Percentiles rank a stretch among this genome's conserved stretches.
phyloP scores from a whole-genome alignment of 2,797 vertebrate species.

The Amblyraja radiata region DNA sequence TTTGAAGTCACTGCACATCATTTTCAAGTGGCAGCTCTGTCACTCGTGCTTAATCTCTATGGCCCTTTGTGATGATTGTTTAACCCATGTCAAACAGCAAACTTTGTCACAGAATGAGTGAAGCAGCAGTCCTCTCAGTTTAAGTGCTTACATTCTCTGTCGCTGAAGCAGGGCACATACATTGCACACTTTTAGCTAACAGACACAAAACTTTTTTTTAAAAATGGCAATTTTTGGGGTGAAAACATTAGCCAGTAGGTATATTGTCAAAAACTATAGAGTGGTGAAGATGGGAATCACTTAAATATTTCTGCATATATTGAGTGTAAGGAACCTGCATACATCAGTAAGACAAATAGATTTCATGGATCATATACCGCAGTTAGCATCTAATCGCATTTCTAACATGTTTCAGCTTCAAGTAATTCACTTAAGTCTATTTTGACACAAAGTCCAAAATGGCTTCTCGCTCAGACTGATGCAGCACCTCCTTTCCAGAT shows the following conservation, averaged over 20 bases:
- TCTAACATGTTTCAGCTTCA: slow-evolving; percentile 67
- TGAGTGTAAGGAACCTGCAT: slow-evolving; percentile 35
- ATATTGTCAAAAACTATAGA: slow-evolving; percentile 22
- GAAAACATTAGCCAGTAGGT: background rate
- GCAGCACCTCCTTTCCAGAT: slow-evolving; percentile 64
- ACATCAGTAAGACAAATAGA: slow-evolving; percentile 36
- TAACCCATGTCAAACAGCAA: background rate
- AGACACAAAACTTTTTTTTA: background rate
- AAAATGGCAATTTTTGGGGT: background rate
- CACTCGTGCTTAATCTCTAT: background rate
- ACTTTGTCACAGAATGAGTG: slow-evolving; percentile 23
- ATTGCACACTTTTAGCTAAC: slow-evolving; percentile 31
- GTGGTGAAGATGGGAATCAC: slow-evolving; percentile 16
- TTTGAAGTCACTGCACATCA: slow-evolving; percentile 5
- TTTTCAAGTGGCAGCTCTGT: background rate
- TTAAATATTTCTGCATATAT: slow-evolving; percentile 36
- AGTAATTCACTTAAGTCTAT: slow-evolving; percentile 56
- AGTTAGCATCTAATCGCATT: slow-evolving; percentile 66
- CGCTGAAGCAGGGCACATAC: slow-evolving; percentile 9
- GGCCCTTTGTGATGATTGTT: slow-evolving; percentile 1
- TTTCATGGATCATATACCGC: slow-evolving; percentile 48
- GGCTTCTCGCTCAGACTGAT: slow-evolving; percentile 68
- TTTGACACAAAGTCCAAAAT: slow-evolving; percentile 60
- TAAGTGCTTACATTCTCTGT: slow-evolving; percentile 27
- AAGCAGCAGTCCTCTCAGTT: slow-evolving; percentile 10